These are phyloP conservation scores for Macrotus californicus DNA, from an alignment of 2,113 vertebrate genomes.

Conservation along the genomic window DNA sequence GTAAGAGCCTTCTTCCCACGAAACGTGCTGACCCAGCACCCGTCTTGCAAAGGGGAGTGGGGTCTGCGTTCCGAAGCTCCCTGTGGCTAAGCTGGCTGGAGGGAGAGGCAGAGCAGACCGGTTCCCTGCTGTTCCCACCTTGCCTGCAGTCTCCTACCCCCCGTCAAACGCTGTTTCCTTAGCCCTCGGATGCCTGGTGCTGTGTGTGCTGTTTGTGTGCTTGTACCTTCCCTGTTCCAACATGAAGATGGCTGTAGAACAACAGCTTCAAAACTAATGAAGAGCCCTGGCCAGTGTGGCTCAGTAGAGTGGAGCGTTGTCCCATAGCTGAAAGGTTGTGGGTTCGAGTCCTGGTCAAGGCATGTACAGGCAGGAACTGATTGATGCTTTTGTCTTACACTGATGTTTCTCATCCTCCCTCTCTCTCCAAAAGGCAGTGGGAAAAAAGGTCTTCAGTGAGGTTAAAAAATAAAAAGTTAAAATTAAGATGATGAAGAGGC, in stretches of 20 bases:
- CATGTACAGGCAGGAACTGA: too few species aligned
- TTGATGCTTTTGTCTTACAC: too few species aligned
- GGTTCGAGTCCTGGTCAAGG: too few species aligned
- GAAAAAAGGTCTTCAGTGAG: too few species aligned
- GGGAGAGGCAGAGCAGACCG: background rate
- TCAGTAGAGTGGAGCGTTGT: too few species aligned
- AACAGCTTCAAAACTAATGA: background rate
- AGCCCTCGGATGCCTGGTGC: accelerated
- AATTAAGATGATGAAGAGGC: too few species aligned
- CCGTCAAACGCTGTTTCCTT: accelerated
- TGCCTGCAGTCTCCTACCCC: accelerated
- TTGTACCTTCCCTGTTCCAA: background rate
- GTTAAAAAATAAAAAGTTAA: too few species aligned
- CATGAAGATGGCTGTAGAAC: background rate
- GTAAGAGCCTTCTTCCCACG: background rate
- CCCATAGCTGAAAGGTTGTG: too few species aligned
- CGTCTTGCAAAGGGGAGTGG: background rate
- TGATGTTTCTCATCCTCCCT: too few species aligned
- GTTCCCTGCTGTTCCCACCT: background rate
- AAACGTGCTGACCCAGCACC: accelerated
- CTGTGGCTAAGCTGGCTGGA: accelerated
- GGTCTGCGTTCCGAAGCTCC: background rate
- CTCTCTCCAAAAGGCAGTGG: too few species aligned
- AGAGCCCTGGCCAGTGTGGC: too few species aligned
- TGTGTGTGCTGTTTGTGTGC: accelerated